These are phyloP conservation scores for Probosciger aterrimus DNA, from an alignment of 2,113 vertebrate genomes.

Conservation along the genomic window DNA sequence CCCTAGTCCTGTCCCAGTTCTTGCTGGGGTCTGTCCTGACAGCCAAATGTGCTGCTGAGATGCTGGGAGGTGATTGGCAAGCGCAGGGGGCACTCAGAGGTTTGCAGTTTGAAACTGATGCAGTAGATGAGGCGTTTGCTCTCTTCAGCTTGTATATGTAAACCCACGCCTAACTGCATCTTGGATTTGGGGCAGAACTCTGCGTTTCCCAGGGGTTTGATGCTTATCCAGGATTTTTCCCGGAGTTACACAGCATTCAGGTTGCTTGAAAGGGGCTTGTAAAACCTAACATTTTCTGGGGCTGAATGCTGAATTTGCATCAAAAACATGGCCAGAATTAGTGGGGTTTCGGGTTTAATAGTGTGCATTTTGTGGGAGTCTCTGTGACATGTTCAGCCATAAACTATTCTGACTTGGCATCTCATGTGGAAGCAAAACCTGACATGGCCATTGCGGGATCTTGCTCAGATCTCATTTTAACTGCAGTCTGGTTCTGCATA, in stretches of 20 bases:
- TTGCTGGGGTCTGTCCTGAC: neutral
- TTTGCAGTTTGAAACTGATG: neutral
- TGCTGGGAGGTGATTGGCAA: neutral
- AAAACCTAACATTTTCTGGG: conserved; percentile 12
- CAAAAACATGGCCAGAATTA: neutral
- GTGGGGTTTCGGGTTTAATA: neutral
- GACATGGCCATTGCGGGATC: conserved; percentile 4
- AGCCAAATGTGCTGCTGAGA: neutral
- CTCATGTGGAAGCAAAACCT: neutral
- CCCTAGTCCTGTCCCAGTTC: neutral
- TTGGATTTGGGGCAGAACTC: neutral
- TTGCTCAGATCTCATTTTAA: neutral
- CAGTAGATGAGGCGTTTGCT: neutral
- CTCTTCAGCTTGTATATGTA: neutral
- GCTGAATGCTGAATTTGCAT: conserved; percentile 9
- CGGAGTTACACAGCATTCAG: neutral
- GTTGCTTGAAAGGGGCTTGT: conserved; percentile 10
- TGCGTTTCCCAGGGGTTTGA: neutral
- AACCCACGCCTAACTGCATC: neutral
- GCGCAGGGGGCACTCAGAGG: neutral
- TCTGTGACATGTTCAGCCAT: neutral
- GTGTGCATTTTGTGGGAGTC: neutral
- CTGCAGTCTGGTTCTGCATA: neutral
- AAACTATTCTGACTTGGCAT: neutral
- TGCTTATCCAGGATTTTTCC: neutral